These are phyloP conservation scores for Setipinna tenuifilis DNA, from an alignment of 2,797 vertebrate genomes.

Conservation along the genomic window DNA sequence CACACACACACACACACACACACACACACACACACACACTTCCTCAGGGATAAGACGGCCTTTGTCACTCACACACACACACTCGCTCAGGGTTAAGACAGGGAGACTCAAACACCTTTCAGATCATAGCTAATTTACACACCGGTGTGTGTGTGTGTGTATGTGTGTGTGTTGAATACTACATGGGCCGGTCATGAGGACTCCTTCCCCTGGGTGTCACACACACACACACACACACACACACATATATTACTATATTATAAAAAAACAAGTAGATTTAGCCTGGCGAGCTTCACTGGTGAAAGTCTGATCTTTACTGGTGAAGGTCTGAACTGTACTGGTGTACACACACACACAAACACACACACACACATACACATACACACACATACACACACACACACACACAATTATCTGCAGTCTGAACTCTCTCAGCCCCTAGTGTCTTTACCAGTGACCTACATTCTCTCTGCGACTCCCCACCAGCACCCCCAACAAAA, in stretches of 20 bases:
- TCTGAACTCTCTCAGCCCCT: too few relatives aligned
- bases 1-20: too few relatives aligned
- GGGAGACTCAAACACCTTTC: not conserved
- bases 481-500: too few relatives aligned
- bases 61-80: not conserved
- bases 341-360: constrained; percentile 2
- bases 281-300: too few relatives aligned
- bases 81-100: not conserved
- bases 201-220: not conserved
- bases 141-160: too few relatives aligned
- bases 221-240: too few relatives aligned
- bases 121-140: not conserved
- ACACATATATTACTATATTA: too few relatives aligned
- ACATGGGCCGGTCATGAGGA: not conserved
- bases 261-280: too few relatives aligned
- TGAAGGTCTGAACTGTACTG: too few relatives aligned
- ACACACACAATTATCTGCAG: not conserved
- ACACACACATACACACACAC: constrained; percentile 7
- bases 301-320: too few relatives aligned
- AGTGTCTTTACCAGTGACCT: too few relatives aligned
- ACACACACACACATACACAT: not conserved
- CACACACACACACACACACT: not conserved
- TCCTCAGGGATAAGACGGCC: not conserved
- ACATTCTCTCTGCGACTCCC: too few relatives aligned
- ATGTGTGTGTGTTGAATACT: not conserved